phyloP scores from a whole-genome alignment of 2,797 vertebrate species.

The Menidia menidia region DNA sequence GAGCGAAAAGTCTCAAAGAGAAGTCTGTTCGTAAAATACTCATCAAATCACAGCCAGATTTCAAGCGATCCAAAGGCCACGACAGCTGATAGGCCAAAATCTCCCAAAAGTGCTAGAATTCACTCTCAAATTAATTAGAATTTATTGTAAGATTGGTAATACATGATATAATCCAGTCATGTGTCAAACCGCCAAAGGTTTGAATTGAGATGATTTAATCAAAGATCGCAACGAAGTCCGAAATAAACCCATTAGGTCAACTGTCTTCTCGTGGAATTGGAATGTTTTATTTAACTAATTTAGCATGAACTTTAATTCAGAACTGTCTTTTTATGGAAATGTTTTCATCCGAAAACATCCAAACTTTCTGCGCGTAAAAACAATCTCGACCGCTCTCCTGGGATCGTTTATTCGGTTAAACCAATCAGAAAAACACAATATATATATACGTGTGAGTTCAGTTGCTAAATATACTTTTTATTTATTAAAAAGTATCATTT shows the following conservation, averaged over 20 bases:
- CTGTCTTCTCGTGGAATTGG: neutral
- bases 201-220: neutral
- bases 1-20: neutral
- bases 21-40: neutral
- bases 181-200: neutral
- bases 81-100: constrained; percentile 12
- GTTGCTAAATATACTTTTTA: neutral
- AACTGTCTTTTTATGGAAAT: neutral
- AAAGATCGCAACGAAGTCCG: neutral
- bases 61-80: constrained; percentile 11
- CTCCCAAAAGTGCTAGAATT: constrained; percentile 8
- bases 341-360: neutral
- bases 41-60: neutral
- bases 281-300: neutral
- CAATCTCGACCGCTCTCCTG: no score
- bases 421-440: no score
- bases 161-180: neutral
- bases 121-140: constrained; percentile 25
- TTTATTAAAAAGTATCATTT: neutral
- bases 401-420: neutral
- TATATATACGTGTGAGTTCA: no score
- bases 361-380: neutral
- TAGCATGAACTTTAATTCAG: neutral
- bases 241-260: neutral
- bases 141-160: neutral